Evolutionary conservation across 2,888 invertebrate genomes (phyloP), one percentile per base, ranked within the genome.

Genomic region (Petrolisthes manimaculis): DNA sequence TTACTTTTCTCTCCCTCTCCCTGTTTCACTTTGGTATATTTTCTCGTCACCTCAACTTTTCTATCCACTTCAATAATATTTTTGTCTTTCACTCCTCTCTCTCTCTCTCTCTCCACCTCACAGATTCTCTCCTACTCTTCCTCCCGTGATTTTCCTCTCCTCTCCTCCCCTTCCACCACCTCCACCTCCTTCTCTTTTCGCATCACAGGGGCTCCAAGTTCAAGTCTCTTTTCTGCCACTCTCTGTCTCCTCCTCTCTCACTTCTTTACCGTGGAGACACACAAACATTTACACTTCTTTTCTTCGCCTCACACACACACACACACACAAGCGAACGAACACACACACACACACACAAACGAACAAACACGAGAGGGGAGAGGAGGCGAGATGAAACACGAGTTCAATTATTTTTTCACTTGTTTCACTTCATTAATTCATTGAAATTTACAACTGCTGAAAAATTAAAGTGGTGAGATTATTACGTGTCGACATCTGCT

Each of bases 271-370:
- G 18, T 12, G 53, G 18, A 83, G n/a, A 61, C 69, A 21, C 24
- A 24, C 24, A 6, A 12, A 83, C 69, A 61, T 67, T 69, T 67
- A 83, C 56, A 83, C n/a, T n/a, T n/a, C n/a, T n/a, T n/a, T n/a
- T n/a, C n/a, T n/a, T n/a, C n/a, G n/a, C n/a, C n/a, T 21, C 61
- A 67, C 37, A 83, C 9, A 71, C 24, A 37, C 56, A 83, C 56
- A 69, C 37, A 83, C 56, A 83, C 56, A 83, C 56, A 69, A 18
- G 69, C 21, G 37, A 37, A 83, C 71, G 53, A 9, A 80, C n/a
- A 80, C n/a, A 80, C n/a, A 80, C n/a, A 80, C 53, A 80, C n/a
- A 80, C n/a, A 80, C 55, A 80, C n/a, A 80, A 9, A 80, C n/a
- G 53, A 3, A 24, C 3, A 14, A 3, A 54, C 9, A 55, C 53